Base-by-base conservation (phyloP, 2,888 invertebrate genomes). In the Eupithecia subumbrata region DNA sequence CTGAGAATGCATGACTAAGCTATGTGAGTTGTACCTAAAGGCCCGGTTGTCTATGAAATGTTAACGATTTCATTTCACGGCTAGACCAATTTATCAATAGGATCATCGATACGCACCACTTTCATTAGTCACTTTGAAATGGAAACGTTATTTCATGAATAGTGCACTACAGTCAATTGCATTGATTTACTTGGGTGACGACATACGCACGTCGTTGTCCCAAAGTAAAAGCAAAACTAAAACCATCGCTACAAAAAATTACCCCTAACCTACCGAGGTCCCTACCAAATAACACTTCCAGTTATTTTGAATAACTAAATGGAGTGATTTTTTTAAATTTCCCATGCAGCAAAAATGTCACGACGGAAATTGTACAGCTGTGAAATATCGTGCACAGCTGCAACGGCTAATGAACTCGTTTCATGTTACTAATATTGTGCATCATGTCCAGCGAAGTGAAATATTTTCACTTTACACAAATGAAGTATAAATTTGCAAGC, bases 361-460 rank as follows among this genome's bases (percentile, higher is more conserved):
- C 81, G 75, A 82, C 85, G 88, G 87, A 91, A 91, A 91, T 88
- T 89, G 89, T 89, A 84, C 79, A 87, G 82, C 83, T 87, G 88
- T 91, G 88, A 92, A 92, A 91, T 91, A 92, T 92, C 81, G 88
- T 83, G 88, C 84, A 82, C 90, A 91, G 91, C 91, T 92, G 91
- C 87, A 85, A 72, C 83, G 82, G 86, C 91, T 92, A 92, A 92
- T 92, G 92, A 92, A 92, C 89, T 85, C 90, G 87, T 87, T 92
- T 92, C 90, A 91, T 88, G 90, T 88, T 87, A 87, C 88, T 91
- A 89, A 92, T 91, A 90, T 88, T 89, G 85, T 87, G 87, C 86
- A 90, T 90, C 89, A 89, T 87, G 86, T 83, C 84, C 84, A 78
- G 83, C 78, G 84, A 88, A 89, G 86, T 88, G 85, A 85, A 87